Conservation (phyloP, 2,888 invertebrate species). For the Andrena bucephala region DNA sequence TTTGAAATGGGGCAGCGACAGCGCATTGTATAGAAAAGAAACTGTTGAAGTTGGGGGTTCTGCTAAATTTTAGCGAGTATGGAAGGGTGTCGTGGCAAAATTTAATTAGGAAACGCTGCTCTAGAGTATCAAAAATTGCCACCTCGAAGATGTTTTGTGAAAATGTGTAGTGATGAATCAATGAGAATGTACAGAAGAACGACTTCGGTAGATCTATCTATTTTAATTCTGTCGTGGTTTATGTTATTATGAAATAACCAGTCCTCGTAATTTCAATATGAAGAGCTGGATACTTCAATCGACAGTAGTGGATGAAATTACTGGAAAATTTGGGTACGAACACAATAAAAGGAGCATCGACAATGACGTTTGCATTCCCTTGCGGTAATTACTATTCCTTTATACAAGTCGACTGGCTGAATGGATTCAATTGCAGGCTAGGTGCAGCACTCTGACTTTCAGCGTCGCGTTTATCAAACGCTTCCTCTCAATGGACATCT, state of each 20-base stretch:
- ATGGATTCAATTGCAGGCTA: conserved; percentile 36
- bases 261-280: not conserved
- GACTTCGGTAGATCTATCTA: not conserved
- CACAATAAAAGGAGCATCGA: not conserved
- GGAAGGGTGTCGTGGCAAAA: too few relatives aligned
- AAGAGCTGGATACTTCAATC: not conserved
- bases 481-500: conserved; percentile 29
- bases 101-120: too few relatives aligned
- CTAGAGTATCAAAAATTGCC: too few relatives aligned
- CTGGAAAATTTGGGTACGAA: not conserved
- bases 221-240: too few relatives aligned
- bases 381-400: conserved; percentile 32
- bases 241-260: not conserved
- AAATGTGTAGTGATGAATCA: too few relatives aligned
- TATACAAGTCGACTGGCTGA: not conserved
- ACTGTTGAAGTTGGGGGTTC: too few relatives aligned
- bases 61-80: too few relatives aligned
- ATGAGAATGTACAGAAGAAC: not conserved
- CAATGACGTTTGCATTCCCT: conserved; percentile 6
- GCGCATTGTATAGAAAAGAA: too few relatives aligned
- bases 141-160: too few relatives aligned
- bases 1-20: too few relatives aligned
- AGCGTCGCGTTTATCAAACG: conserved; percentile 18
- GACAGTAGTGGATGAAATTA: not conserved
- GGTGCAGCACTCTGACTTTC: conserved; percentile 10